phyloP scores from a whole-genome alignment of 2,113 vertebrate genomes.

The Oceanodroma tethys region DNA sequence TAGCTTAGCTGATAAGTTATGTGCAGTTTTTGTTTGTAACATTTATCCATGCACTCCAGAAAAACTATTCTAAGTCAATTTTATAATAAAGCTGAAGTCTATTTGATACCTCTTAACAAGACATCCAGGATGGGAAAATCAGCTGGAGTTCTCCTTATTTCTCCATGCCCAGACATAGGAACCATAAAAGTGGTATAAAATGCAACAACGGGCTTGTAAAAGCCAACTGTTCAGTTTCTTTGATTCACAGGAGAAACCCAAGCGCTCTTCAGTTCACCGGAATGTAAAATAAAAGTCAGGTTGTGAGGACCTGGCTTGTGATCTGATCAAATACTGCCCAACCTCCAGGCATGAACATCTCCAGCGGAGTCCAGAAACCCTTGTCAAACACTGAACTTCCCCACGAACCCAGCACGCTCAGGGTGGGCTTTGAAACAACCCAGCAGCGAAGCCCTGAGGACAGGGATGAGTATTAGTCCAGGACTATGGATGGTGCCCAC shows the following conservation, averaged over 20 bases:
- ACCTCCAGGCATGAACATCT: background rate
- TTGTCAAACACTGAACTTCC: too few relatives aligned
- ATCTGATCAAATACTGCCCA: background rate
- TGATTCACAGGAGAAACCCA: rapidly evolving
- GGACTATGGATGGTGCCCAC: background rate
- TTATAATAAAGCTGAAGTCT: background rate
- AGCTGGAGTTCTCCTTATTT: background rate
- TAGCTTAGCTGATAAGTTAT: background rate
- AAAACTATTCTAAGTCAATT: background rate
- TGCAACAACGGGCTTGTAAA: background rate
- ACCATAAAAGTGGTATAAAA: background rate
- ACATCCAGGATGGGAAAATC: background rate
- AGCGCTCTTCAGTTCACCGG: background rate
- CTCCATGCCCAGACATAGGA: background rate
- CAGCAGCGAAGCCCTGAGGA: background rate
- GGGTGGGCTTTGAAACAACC: background rate
- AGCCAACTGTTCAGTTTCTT: background rate
- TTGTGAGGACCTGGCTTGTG: background rate
- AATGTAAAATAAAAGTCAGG: background rate
- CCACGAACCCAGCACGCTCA: rapidly evolving
- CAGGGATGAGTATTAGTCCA: background rate
- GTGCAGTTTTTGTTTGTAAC: background rate
- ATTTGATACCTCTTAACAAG: background rate
- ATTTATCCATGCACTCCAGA: background rate
- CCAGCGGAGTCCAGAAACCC: background rate